Evolutionary conservation across 2,797 vertebrate species (phyloP).

Genomic region (Channa striata): DNA sequence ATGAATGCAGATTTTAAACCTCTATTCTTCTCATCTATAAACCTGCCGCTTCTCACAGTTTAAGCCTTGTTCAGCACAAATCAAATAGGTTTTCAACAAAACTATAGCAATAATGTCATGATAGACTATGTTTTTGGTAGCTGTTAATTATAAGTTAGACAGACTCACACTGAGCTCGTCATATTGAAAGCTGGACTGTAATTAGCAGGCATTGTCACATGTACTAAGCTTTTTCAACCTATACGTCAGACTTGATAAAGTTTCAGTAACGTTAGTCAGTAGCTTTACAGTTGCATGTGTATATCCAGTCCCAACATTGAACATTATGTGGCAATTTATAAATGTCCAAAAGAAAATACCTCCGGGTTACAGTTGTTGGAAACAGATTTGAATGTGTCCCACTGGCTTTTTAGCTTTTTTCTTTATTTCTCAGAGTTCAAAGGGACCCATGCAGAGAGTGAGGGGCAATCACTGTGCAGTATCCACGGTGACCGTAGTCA

Average conservation of each 20-base stretch:
- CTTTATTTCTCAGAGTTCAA: conserved; percentile 41
- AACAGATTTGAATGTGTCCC: conserved; percentile 7
- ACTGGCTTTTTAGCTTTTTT: conserved; percentile 8
- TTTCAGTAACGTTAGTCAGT: conserved; percentile 6
- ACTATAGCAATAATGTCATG: conserved; percentile 51
- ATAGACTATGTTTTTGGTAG: conserved; percentile 24
- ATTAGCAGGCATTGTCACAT: conserved; percentile 24
- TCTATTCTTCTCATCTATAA: not conserved
- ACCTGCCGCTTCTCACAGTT: not conserved
- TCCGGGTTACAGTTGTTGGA: not conserved
- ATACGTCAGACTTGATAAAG: not conserved
- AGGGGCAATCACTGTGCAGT: conserved; percentile 19
- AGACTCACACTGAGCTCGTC: conserved; percentile 16
- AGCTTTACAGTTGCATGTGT: conserved; percentile 5
- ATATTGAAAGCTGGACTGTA: conserved; percentile 22
- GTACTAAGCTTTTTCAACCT: not conserved
- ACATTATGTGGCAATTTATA: not conserved
- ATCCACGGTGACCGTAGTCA: conserved; percentile 52
- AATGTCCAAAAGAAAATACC: not conserved
- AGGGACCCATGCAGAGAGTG: conserved; percentile 30
- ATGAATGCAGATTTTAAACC: not conserved
- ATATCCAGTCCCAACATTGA: not conserved
- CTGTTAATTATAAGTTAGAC: conserved; percentile 42
- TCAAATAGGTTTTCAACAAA: conserved; percentile 19
- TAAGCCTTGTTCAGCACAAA: not conserved